A percentile compares a stretch with the other conserved stretches of the same genome.
Evolutionary conservation across 2,113 vertebrate species (phyloP).

Genomic region (Dromas ardeola): DNA sequence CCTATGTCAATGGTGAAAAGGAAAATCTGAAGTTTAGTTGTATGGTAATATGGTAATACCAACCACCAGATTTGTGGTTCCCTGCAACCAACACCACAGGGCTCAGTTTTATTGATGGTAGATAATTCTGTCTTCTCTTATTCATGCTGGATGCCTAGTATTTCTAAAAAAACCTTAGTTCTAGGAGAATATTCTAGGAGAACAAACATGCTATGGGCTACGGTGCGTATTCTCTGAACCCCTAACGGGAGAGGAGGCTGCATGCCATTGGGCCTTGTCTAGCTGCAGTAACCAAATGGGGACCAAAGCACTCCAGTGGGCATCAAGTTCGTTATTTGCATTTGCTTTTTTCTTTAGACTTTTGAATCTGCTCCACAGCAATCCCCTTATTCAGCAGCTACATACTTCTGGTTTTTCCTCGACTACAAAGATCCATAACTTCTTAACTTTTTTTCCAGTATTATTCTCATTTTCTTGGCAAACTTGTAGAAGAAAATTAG

Average conservation of each 20-base stretch:
- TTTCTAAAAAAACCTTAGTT: not conserved
- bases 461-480: not conserved
- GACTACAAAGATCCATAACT: not conserved
- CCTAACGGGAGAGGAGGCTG: not conserved
- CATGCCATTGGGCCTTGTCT: not conserved
- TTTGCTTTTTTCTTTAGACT: not conserved
- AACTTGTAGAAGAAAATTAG: not conserved
- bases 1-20: not conserved
- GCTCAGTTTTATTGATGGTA: not conserved
- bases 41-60: not conserved
- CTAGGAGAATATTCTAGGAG: not conserved
- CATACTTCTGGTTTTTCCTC: not conserved
- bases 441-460: not conserved
- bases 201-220: not conserved
- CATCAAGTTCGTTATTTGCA: not conserved
- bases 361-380: not conserved
- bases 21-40: not conserved
- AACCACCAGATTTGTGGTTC: not conserved
- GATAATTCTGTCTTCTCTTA: not conserved
- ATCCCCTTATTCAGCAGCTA: not conserved
- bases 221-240: not conserved
- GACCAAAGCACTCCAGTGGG: not conserved
- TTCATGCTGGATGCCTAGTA: not conserved
- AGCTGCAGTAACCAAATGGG: not conserved
- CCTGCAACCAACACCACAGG: not conserved